Percentiles rank a stretch among this genome's conserved stretches.
Evolutionary conservation across 1,140 invertebrate genomes (phyloP).

Genomic region (Drosophila rhopaloa): DNA sequence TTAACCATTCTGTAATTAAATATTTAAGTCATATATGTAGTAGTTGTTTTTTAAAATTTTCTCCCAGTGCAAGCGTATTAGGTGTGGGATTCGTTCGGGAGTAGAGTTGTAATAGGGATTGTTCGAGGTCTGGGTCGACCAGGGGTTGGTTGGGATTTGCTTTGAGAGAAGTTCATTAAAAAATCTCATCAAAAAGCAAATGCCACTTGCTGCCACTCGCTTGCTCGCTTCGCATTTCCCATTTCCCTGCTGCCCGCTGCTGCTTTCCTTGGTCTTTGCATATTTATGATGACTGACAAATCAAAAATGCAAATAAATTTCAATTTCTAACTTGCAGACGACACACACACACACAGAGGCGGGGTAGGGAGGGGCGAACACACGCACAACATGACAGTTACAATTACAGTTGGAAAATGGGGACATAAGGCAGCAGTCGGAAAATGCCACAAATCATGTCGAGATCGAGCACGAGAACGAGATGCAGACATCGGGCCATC

Average conservation of each 20-base stretch:
- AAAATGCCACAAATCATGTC: slow-evolving; percentile 71
- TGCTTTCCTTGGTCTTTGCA: slow-evolving; percentile 47
- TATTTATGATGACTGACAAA: slow-evolving; percentile 77
- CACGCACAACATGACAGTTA: slow-evolving; percentile 77
- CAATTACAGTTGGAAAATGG: slow-evolving; percentile 67
- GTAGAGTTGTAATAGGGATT: slow-evolving; percentile 14
- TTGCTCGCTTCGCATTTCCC: slow-evolving; percentile 10
- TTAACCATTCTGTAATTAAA: too few relatives aligned
- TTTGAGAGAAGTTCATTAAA: slow-evolving; percentile 60
- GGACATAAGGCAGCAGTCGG: slow-evolving; percentile 55
- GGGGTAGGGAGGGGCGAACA: not conserved
- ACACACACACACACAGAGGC: slow-evolving; percentile 22
- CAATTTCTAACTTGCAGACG: slow-evolving; percentile 73
- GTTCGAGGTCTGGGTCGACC: not conserved
- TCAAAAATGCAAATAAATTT: slow-evolving; percentile 83
- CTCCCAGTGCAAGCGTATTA: not conserved
- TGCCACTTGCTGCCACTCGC: slow-evolving; percentile 37
- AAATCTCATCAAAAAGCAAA: slow-evolving; percentile 66
- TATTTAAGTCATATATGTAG: not conserved
- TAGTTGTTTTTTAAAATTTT: not conserved
- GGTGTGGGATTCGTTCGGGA: slow-evolving; percentile 3
- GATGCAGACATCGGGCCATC: slow-evolving; percentile 20
- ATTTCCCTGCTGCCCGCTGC: slow-evolving; percentile 6
- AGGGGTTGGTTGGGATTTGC: slow-evolving; percentile 12
- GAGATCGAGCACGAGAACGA: slow-evolving; percentile 19